phyloP scores from a whole-genome alignment of 2,888 invertebrate species.

The Stomorhina lunata region DNA sequence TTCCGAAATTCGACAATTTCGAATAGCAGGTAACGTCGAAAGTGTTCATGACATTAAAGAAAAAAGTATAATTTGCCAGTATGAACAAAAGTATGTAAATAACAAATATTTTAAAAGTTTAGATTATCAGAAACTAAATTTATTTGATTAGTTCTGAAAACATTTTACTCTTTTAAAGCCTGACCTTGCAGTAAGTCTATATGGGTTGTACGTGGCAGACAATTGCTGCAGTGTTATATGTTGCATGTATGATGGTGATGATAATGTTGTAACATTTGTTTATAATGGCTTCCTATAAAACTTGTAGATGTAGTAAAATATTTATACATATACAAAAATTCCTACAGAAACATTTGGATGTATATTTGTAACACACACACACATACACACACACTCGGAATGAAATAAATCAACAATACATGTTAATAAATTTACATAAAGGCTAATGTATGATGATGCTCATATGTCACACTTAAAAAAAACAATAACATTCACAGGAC shows the following conservation, averaged over 20 bases:
- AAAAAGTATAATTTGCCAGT: too few species aligned
- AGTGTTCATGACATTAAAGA: too few species aligned
- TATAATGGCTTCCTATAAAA: constrained; percentile 53
- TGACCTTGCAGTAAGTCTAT: neutral
- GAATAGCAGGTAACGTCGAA: too few species aligned
- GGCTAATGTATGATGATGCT: constrained; percentile 52
- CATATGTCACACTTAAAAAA: constrained; percentile 61
- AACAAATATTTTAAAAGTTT: too few species aligned
- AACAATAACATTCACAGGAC: constrained; percentile 24
- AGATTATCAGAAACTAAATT: too few species aligned
- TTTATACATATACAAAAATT: neutral
- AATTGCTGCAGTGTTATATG: constrained; percentile 46
- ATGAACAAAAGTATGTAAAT: too few species aligned
- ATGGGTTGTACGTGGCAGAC: constrained; percentile 37
- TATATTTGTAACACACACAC: neutral
- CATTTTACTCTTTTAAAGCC: neutral
- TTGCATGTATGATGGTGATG: constrained; percentile 26
- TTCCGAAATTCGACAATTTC: too few species aligned
- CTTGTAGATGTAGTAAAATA: constrained; percentile 14
- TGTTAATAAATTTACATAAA: constrained; percentile 22
- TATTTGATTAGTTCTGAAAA: too few species aligned
- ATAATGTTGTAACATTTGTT: constrained; percentile 58
- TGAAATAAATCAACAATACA: neutral
- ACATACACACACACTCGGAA: neutral
- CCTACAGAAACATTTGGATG: too few species aligned